Percentiles rank a stretch among this genome's conserved stretches.
These are phyloP conservation scores for Alexandromys fortis DNA, from an alignment of 2,113 vertebrate genomes.

Conservation along the genomic window DNA sequence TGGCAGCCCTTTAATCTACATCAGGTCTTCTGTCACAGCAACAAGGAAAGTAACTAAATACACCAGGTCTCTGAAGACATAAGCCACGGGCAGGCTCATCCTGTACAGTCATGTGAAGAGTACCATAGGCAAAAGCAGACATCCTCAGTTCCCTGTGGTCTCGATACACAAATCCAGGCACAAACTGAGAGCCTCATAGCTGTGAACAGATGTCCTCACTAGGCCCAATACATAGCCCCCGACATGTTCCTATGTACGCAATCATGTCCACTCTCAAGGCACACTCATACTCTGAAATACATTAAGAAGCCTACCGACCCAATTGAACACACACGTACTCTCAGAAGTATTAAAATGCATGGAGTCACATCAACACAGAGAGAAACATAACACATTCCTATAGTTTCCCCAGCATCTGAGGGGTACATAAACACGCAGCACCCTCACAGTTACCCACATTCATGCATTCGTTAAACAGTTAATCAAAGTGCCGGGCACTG, in stretches of 20 bases:
- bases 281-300: neutral
- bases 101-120: neutral
- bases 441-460: neutral
- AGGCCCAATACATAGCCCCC: neutral
- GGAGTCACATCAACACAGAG: neutral
- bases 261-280: neutral
- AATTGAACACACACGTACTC: neutral
- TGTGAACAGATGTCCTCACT: neutral
- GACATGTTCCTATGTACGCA: neutral
- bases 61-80: neutral
- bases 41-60: neutral
- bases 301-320: neutral
- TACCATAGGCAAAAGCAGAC: neutral
- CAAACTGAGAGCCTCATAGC: neutral
- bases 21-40: neutral
- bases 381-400: neutral
- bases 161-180: neutral
- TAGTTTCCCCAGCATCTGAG: neutral
- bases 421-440: neutral
- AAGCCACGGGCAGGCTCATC: neutral
- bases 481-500: neutral
- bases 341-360: neutral
- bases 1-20: too few species aligned
- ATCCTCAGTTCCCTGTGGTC: neutral
- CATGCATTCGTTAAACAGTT: neutral